Conservation (phyloP, 2,797 vertebrate species). For the Hipposideros larvatus region DNA sequence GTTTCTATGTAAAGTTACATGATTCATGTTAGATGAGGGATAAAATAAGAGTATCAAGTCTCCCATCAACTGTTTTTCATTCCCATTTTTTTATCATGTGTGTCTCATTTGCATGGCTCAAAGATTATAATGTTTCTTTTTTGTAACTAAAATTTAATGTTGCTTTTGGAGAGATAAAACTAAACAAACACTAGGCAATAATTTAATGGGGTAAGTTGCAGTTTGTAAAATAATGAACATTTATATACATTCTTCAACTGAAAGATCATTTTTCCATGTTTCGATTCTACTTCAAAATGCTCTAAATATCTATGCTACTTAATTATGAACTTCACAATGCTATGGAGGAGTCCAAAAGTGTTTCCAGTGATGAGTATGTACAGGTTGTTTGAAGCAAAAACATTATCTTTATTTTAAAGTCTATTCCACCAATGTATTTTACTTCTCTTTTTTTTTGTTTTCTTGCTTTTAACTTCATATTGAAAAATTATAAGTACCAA, state of each 20-base stretch:
- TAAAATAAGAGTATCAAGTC: background rate
- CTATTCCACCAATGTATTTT: background rate
- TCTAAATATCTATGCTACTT: background rate
- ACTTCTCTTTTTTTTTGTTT: background rate
- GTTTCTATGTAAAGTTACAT: background rate
- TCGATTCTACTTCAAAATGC: background rate
- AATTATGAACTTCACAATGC: background rate
- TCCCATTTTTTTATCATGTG: slow-evolving; percentile 63
- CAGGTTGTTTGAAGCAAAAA: background rate
- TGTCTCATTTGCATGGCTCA: slow-evolving; percentile 71
- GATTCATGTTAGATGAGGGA: background rate
- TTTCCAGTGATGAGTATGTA: background rate
- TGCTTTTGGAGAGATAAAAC: slow-evolving; percentile 5
- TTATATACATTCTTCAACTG: background rate
- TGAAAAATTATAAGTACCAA: background rate
- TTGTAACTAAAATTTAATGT: slow-evolving; percentile 42
- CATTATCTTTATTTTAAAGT: background rate
- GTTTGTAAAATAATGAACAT: background rate
- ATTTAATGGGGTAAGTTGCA: background rate
- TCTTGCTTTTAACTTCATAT: background rate
- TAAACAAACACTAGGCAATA: background rate
- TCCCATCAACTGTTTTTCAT: slow-evolving; percentile 60
- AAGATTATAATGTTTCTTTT: slow-evolving; percentile 65
- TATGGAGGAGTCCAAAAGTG: background rate
- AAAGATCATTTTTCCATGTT: background rate